phyloP scores from a whole-genome alignment of 1,140 invertebrate genomes.

The Orchesella cincta region DNA sequence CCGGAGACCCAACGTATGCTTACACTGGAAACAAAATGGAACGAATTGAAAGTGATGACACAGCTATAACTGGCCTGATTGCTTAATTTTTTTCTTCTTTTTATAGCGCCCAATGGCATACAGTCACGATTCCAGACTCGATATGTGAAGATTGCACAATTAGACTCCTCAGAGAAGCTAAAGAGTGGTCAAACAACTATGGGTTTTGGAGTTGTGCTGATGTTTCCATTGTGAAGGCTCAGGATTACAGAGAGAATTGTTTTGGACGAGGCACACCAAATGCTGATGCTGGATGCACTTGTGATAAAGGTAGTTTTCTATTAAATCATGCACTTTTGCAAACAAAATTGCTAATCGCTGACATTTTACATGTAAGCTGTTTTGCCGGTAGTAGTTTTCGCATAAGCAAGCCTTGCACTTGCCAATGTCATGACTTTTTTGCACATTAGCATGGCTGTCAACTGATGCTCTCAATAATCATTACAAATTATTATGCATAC shows the following conservation, averaged over 20 bases:
- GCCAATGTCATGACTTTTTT: no score
- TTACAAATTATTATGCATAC: no score
- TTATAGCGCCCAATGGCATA: constrained; percentile 75
- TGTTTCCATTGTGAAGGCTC: constrained; percentile 70
- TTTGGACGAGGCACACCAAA: constrained; percentile 77
- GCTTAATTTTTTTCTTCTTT: background rate
- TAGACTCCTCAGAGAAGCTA: constrained; percentile 80
- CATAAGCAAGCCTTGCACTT: no score
- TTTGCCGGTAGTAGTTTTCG: no score
- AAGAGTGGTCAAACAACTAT: constrained; percentile 82
- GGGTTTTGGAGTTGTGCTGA: constrained; percentile 94
- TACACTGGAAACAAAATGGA: no score
- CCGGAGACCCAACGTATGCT: constrained; percentile 74
- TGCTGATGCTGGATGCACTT: constrained; percentile 59
- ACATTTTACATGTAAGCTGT: no score
- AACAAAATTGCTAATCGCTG: no score
- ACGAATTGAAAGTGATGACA: no score
- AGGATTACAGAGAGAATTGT: constrained; percentile 75
- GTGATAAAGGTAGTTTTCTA: constrained; percentile 45
- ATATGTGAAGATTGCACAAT: constrained; percentile 87
- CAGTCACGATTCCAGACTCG: constrained; percentile 78
- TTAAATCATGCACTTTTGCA: no score
- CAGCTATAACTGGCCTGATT: no score
- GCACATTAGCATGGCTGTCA: no score
- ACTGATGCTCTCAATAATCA: no score